Percentiles rank a stretch among this genome's conserved stretches.
phyloP scores from a whole-genome alignment of 2,888 invertebrate genomes.

The Melinaea marsaeus region DNA sequence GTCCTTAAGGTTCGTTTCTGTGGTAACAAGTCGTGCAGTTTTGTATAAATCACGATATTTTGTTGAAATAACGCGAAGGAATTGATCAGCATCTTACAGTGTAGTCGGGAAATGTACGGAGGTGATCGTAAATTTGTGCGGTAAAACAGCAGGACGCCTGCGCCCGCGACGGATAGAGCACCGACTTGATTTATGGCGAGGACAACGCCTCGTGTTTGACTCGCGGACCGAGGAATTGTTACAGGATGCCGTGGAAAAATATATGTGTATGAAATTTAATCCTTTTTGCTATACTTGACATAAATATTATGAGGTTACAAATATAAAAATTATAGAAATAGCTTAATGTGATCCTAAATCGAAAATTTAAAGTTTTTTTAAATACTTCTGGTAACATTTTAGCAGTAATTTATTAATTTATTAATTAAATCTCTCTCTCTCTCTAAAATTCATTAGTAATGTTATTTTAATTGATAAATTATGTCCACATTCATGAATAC shows the following conservation, averaged over 20 bases:
- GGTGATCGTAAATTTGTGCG: conserved; percentile 76
- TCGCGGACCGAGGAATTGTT: conserved; percentile 33
- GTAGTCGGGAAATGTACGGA: conserved; percentile 54
- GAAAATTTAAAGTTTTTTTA: too few species aligned
- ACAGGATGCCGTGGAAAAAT: conserved; percentile 12
- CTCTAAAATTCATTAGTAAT: too few species aligned
- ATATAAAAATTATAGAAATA: too few species aligned
- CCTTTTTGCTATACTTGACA: not conserved
- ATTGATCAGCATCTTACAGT: conserved; percentile 67
- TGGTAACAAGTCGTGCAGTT: conserved; percentile 37
- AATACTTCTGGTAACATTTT: too few species aligned
- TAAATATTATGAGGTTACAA: too few species aligned
- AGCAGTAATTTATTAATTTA: too few species aligned
- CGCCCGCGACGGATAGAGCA: conserved; percentile 70
- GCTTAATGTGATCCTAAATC: too few species aligned
- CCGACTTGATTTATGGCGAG: conserved; percentile 63
- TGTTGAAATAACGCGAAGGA: conserved; percentile 71
- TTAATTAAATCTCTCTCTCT: too few species aligned
- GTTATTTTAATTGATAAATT: too few species aligned
- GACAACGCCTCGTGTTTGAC: conserved; percentile 50
- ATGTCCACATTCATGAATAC: too few species aligned
- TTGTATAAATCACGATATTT: conserved; percentile 74
- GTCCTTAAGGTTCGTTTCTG: conserved; percentile 21
- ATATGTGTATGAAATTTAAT: not conserved
- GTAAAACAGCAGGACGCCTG: conserved; percentile 70